phyloP scores from a whole-genome alignment of 2,888 invertebrate genomes.

The Stenotaenia linearis region DNA sequence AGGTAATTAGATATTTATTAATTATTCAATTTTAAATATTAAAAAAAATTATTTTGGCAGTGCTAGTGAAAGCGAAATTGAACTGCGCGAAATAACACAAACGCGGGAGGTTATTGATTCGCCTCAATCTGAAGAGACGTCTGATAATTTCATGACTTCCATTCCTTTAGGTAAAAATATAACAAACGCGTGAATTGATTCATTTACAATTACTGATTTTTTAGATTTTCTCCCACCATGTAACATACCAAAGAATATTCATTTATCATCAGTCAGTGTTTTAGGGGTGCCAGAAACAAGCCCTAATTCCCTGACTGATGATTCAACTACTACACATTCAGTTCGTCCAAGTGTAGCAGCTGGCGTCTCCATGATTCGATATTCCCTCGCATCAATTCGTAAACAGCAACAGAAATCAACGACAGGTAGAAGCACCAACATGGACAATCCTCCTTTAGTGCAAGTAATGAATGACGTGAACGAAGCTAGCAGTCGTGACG shows the following conservation, averaged over 20 bases:
- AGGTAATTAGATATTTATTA: neutral
- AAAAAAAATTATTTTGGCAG: neutral
- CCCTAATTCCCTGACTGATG: constrained; percentile 45
- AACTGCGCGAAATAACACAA: neutral
- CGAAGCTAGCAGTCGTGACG: constrained; percentile 56
- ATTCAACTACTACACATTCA: constrained; percentile 44
- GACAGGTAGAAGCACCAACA: neutral
- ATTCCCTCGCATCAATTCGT: neutral
- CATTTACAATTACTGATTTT: neutral
- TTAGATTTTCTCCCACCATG: neutral
- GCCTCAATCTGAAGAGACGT: neutral
- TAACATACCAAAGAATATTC: neutral
- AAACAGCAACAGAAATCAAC: neutral
- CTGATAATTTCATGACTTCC: neutral
- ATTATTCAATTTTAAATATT: neutral
- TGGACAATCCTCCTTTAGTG: constrained; percentile 49
- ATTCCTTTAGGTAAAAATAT: neutral
- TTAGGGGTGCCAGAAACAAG: neutral
- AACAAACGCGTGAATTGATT: neutral
- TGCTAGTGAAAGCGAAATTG: neutral
- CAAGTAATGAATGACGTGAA: constrained; percentile 73
- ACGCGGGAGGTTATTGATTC: neutral
- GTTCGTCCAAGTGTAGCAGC: constrained; percentile 45
- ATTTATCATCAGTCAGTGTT: constrained; percentile 27
- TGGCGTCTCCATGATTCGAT: constrained; percentile 40